Base-by-base conservation (phyloP, 2,888 invertebrate species). In the Cheilosia variabilis region DNA sequence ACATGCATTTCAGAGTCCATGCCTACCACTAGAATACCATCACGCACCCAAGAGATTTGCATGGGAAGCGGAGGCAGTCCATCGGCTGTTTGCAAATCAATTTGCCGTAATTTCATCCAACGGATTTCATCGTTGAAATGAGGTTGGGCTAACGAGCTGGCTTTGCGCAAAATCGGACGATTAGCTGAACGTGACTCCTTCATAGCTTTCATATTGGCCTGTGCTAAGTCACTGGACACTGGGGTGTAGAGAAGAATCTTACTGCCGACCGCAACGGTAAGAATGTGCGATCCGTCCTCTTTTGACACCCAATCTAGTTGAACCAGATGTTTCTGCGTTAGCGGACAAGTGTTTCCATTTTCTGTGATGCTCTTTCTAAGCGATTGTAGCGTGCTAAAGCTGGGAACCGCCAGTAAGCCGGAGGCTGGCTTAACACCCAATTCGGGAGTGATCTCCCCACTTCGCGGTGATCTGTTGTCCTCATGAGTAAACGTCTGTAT, bases 1-100 rank as follows among this genome's bases (percentile, higher is more conserved):
- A 99, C 98, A 90, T 99, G 98, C 98, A 99, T 99, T 92, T 99
- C 99, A 2, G 98, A 99, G 91, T 99, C 98, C 99, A 99, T 99
- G 2, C 99, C 99, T 1, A 99, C 98, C 0, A 99, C 98, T 1
- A 99, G 93, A 87, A 99, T 98, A 0, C 99, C 99, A 90, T 99
- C 99, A 27, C 99, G 94, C 0, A 99, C 98, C 99, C 99, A 99
- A 2, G 98, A 98, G 89, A 99, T 97, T 91, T 99, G 98, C 97
- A 99, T 99, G 0, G 99, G 99, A 60, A 99, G 92, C 0, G 99
- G 99, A 0, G 98, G 98, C 47, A 99, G 92, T 0, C 99, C 98
- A 90, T 99, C 99, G 0, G 98, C 99, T 0, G 99, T 98, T 87
- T 96, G 95, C 15, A 99, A 91, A 89, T 98, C 96, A 52, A 99